Base-by-base conservation (phyloP, 2,888 invertebrate species). In the Calephelis perditalis region DNA sequence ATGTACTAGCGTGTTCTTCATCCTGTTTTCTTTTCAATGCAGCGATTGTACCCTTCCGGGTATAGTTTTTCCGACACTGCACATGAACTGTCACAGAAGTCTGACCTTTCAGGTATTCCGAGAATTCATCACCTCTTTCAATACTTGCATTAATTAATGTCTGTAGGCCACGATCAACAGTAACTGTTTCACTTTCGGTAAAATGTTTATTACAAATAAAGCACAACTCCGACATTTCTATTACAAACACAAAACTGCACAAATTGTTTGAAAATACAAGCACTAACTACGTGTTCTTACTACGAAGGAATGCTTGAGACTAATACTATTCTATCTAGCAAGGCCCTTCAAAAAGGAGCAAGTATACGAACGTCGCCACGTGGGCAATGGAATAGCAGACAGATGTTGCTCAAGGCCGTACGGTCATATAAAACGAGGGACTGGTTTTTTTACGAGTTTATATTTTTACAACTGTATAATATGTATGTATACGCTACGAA, bases 171-270 rank as follows among this genome's bases (percentile, higher is more conserved):
- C 69, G 68, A 49, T 69, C 63, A 69, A 73, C 73, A 69, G 64
- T 67, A 68, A 73, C 71, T 70, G 62, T 56, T 71, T 74, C 69
- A 71, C 70, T 64, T 72, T 69, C 69, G 67, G 67, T 63, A 64
- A 73, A 73, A 69, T 65, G 68, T 67, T 74, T 63, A 70, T 55
- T 49, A 65, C 72, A 73, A 73, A 73, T 73, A 69, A 73, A 74
- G 63, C 73, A 73, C 56, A 52, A 61, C 52, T 59, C 61, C 6
- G 63, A 56, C 63, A 63, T 63, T 61, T 61, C 59, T 59, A 7
- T 57, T 59, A 63, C 45, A 59, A 61, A 60, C 3, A 52, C 54
- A 63, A 63, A 26, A 26, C 26, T 3, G 26, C 26, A 26, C 26
- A 26, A 26, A 15, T 15, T 15, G 15, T 15, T 15, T 15, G 15